These are phyloP conservation scores for Pseudeuparius sepicola DNA, from an alignment of 2,888 invertebrate genomes.

Conservation along the genomic window DNA sequence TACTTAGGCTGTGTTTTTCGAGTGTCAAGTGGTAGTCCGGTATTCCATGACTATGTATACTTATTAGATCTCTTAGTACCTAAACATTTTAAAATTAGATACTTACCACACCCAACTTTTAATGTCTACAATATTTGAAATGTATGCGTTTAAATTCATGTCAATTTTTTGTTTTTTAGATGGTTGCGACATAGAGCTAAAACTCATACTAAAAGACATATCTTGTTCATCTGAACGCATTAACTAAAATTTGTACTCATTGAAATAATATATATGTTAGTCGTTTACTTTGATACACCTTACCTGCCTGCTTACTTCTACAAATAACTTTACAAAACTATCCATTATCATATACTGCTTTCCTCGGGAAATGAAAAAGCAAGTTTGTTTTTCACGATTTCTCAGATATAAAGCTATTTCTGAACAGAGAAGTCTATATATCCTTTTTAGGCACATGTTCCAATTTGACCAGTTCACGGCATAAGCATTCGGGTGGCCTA, in stretches of 20 bases:
- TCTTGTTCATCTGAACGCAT: no score
- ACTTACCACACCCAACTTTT: constrained; percentile 37
- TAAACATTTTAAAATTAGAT: no score
- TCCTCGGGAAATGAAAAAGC: constrained; percentile 23
- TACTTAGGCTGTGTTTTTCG: no score
- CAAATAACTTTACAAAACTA: constrained; percentile 30
- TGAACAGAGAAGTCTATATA: constrained; percentile 35
- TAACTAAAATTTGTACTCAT: no score
- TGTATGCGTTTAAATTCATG: constrained; percentile 27
- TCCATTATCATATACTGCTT: constrained; percentile 22
- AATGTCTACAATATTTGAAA: constrained; percentile 31
- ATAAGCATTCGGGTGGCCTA: constrained; percentile 33
- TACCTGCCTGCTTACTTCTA: constrained; percentile 38
- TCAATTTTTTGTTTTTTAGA: constrained; percentile 24
- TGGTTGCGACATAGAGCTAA: constrained; percentile 14
- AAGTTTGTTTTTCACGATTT: constrained; percentile 22
- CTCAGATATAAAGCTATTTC: constrained; percentile 24
- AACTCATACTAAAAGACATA: no score
- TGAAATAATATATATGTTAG: no score
- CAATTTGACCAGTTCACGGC: constrained; percentile 39
- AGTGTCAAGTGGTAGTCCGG: no score
- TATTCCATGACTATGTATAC: no score
- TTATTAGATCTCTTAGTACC: no score
- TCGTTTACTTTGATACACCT: no score
- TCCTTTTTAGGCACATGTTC: constrained; percentile 35